Evolutionary conservation across 53 echinoderm and acorn worm genomes (phyloP).

Genomic region (Paelopatides confundens): DNA sequence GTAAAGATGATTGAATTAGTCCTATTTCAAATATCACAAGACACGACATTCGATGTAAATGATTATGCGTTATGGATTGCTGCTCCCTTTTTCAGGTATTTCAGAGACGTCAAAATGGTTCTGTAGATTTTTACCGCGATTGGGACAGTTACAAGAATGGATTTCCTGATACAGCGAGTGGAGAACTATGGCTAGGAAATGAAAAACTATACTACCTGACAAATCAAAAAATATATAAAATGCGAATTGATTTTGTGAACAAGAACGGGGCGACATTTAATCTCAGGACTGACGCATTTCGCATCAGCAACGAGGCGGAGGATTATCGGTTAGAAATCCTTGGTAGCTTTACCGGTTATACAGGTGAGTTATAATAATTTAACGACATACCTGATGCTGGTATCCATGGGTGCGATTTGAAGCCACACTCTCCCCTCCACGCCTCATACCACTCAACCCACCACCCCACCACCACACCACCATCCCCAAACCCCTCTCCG

Average conservation of each 20-base stretch:
- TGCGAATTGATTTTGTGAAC: conserved; percentile 23
- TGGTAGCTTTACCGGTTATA: not conserved
- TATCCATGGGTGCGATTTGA: too few relatives aligned
- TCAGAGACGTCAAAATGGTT: conserved; percentile 21
- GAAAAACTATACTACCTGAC: conserved; percentile 15
- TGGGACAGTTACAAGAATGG: conserved; percentile 14
- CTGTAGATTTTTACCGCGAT: conserved; percentile 9
- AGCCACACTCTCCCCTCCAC: too few relatives aligned
- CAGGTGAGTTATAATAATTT: not conserved
- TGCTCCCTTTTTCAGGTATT: conserved; percentile 3
- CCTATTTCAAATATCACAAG: too few relatives aligned
- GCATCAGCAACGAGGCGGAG: not conserved
- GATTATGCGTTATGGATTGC: too few relatives aligned
- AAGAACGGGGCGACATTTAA: not conserved
- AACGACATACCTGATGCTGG: too few relatives aligned
- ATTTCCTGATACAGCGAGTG: not conserved
- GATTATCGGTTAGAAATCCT: not conserved
- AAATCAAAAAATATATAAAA: not conserved
- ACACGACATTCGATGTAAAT: too few relatives aligned
- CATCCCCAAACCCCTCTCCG: too few relatives aligned
- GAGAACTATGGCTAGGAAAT: conserved; percentile 22
- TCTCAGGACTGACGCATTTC: not conserved
- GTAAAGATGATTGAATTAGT: too few relatives aligned
- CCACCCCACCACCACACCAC: too few relatives aligned
- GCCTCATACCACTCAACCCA: too few relatives aligned